Evolutionary conservation across 2,113 vertebrate genomes (phyloP), one percentile per base, ranked within the genome.

Genomic region (Vidua macroura): DNA sequence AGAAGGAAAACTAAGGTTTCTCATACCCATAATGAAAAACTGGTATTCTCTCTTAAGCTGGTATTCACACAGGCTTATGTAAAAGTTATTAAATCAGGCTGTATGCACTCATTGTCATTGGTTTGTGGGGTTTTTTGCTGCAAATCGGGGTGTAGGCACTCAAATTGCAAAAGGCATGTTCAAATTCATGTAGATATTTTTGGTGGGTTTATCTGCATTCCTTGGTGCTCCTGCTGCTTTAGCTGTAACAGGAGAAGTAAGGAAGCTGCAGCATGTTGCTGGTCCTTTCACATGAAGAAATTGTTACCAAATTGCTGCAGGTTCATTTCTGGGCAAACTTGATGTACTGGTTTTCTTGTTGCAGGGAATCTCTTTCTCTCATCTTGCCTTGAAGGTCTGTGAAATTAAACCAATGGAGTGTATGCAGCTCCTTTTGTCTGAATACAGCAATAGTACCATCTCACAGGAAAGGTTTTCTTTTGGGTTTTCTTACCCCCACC

Each of bases 341-440:
- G 97, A 97, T 97, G 94, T 74, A 96, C 97, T 88, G 90, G 87
- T 97, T 98, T 84, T 76, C n/a, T 22, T 73, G 28, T 86, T 80
- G 51, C 66, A 49, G 52, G 46, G 63, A 62, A 51, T 62, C n/a
- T 84, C 52, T 49, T 43, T 58, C 35, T 78, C 31, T 76, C 31
- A 43, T 79, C 53, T 66, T 59, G 49, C 83, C 93, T 92, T 92
- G 30, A 94, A 81, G 92, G 90, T 96, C 91, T 98, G 94, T 94
- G 97, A 97, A 97, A 93, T 88, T 91, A 97, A 97, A 96, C 83
- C 72, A 91, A 5, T 91, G 97, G 31, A 64, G 58, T 96, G 74
- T 91, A 84, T 95, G 94, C 35, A 64, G 12, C 78, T 52, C 19
- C 94, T 95, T 98, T 97, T 97, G 81, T 97, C 79, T 90, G 84